Evolutionary conservation across 2,888 invertebrate species (phyloP).

Genomic region (Cephus spinipes): DNA sequence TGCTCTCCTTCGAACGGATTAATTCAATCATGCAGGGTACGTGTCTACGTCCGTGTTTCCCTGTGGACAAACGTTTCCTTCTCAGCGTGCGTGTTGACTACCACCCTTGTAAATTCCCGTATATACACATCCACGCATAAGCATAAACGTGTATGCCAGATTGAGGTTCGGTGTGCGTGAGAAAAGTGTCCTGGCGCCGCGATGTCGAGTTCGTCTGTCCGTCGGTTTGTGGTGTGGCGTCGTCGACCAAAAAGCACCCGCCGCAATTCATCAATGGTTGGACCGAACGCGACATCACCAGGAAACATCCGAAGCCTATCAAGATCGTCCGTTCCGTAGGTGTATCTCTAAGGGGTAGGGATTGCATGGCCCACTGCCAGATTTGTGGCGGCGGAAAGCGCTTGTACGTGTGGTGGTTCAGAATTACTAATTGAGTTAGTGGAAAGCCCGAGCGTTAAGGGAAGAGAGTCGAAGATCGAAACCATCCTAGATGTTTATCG

Average conservation of each 20-base stretch:
- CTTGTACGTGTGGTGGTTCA: not conserved
- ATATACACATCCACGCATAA: not conserved
- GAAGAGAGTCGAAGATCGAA: not conserved
- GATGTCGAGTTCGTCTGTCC: slow-evolving; percentile 13
- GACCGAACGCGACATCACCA: slow-evolving; percentile 18
- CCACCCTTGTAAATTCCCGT: not conserved
- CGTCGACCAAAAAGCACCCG: slow-evolving; percentile 22
- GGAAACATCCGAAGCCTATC: slow-evolving; percentile 27
- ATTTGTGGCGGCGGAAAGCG: slow-evolving; percentile 7
- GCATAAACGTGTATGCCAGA: not conserved
- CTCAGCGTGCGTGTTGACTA: not conserved
- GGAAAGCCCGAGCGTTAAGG: slow-evolving; percentile 1
- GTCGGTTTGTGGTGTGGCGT: slow-evolving; percentile 17
- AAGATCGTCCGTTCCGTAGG: slow-evolving; percentile 7
- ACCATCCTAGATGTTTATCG: not conserved
- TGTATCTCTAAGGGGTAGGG: not conserved
- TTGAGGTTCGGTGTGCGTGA: slow-evolving; percentile 4
- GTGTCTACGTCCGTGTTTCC: not conserved
- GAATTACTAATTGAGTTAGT: slow-evolving; percentile 23
- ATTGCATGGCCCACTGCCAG: slow-evolving; percentile 22
- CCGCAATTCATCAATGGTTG: slow-evolving; percentile 32
- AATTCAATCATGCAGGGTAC: not conserved
- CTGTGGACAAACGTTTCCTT: not conserved
- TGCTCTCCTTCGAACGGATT: not conserved
- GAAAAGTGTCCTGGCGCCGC: slow-evolving; percentile 22